phyloP scores from a whole-genome alignment of 2,113 vertebrate species.

The Ophthalmolycus amberensis region DNA sequence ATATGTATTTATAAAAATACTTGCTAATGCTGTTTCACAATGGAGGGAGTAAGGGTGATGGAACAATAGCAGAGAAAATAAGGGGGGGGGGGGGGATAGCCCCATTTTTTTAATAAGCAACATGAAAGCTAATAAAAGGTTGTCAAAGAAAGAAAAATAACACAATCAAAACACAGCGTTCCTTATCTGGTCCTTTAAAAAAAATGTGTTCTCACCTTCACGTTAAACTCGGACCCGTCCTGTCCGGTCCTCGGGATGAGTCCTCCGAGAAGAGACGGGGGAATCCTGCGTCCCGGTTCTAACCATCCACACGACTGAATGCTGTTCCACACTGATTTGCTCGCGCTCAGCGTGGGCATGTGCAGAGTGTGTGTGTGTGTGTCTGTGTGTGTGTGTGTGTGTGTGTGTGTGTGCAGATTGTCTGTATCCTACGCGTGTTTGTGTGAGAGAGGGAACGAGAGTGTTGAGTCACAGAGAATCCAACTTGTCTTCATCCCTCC shows the following conservation, averaged over 20 bases:
- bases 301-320: constrained; percentile 25
- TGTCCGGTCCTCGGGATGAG: constrained; percentile 27
- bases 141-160: not conserved
- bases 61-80: not conserved
- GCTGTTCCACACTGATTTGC: not conserved
- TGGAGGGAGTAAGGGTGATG: too few species aligned
- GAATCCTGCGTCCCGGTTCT: constrained; percentile 6
- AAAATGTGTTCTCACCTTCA: constrained; percentile 42
- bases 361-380: constrained; percentile 12
- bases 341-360: constrained; percentile 23
- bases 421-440: constrained; percentile 15
- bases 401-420: not conserved
- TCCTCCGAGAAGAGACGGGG: not conserved
- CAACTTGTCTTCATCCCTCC: constrained; percentile 33
- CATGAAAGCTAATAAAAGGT: not conserved
- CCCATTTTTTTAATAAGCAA: not conserved
- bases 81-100: not conserved
- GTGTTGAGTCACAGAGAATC: constrained; percentile 9
- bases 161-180: not conserved
- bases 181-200: not conserved
- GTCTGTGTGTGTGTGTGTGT: not conserved
- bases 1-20: not conserved
- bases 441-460: constrained; percentile 15
- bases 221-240: constrained; percentile 8
- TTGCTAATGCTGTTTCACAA: not conserved